Conservation (phyloP, 1,140 invertebrate species). For the Drosophila triauraria region DNA sequence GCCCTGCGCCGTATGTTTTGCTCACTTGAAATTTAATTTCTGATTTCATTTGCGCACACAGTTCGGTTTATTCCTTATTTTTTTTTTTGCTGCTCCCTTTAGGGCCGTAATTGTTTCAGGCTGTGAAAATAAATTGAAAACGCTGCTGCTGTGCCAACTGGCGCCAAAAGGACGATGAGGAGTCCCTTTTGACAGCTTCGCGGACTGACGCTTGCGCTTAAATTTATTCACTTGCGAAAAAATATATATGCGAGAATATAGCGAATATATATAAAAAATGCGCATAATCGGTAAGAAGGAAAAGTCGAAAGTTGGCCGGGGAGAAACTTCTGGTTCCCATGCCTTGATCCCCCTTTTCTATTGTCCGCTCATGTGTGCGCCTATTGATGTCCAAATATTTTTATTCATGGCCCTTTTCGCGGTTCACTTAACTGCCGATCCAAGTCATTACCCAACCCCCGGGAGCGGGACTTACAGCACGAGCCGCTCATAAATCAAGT, state of each 20-base stretch:
- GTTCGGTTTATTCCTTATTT: constrained; percentile 62
- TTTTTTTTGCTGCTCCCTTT: constrained; percentile 24
- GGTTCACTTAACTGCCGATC: constrained; percentile 77
- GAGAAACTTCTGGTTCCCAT: constrained; percentile 66
- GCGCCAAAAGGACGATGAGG: constrained; percentile 53
- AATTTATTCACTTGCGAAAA: constrained; percentile 62
- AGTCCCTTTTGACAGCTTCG: constrained; percentile 78
- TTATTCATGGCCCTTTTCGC: constrained; percentile 82
- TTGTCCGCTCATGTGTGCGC: constrained; percentile 48
- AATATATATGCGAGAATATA: constrained; percentile 22
- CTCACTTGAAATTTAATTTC: constrained; percentile 82
- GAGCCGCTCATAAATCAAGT: constrained; percentile 79
- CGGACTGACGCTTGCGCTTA: constrained; percentile 68
- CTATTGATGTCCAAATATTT: constrained; percentile 83
- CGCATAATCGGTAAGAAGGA: constrained; percentile 32
- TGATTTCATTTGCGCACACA: constrained; percentile 80
- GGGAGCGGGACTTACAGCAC: constrained; percentile 54
- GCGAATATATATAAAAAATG: constrained; percentile 20
- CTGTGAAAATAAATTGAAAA: constrained; percentile 83
- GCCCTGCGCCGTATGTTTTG: constrained; percentile 73
- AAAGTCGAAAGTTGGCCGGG: constrained; percentile 29
- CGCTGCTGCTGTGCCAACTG: constrained; percentile 66
- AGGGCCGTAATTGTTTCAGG: constrained; percentile 75
- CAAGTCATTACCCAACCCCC: constrained; percentile 77
- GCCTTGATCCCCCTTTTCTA: neutral